Conservation (phyloP, 2,888 invertebrate species). For the Ormyrus thymus region DNA sequence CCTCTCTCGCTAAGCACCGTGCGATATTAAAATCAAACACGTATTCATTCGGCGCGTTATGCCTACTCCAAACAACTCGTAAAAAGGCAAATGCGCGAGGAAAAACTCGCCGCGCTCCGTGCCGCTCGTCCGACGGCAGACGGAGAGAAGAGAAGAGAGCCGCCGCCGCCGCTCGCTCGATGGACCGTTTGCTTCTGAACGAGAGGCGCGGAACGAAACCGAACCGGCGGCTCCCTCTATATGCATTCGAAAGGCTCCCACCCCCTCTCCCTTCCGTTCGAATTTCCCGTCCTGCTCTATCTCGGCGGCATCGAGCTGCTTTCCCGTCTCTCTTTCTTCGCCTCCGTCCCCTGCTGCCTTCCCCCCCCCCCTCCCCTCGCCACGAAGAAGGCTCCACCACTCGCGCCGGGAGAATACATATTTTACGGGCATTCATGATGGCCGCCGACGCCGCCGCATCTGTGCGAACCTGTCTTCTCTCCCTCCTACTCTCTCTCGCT, state of each 20-base stretch:
- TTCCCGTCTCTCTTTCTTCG: slow-evolving; percentile 64
- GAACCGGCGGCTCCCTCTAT: slow-evolving; percentile 51
- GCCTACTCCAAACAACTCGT: neutral
- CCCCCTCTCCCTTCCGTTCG: slow-evolving; percentile 15
- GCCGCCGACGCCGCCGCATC: slow-evolving; percentile 74
- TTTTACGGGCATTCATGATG: slow-evolving; percentile 75
- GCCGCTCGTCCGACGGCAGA: slow-evolving; percentile 18
- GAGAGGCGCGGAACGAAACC: slow-evolving; percentile 4
- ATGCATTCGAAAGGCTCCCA: neutral
- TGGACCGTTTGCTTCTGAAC: slow-evolving; percentile 37
- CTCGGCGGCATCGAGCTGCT: slow-evolving; percentile 14
- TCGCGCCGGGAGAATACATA: slow-evolving; percentile 70
- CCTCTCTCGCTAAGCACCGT: neutral
- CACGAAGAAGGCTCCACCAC: slow-evolving; percentile 44
- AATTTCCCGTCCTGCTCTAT: slow-evolving; percentile 37
- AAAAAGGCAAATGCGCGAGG: slow-evolving; percentile 1
- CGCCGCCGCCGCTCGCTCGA: slow-evolving; percentile 1
- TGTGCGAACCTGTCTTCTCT: slow-evolving; percentile 71
- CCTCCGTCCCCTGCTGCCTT: slow-evolving; percentile 59
- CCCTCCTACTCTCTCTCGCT: slow-evolving; percentile 7
- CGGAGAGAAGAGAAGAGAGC: neutral
- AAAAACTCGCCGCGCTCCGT: neutral
- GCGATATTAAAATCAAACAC: slow-evolving; percentile 4
- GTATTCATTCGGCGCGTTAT: neutral
- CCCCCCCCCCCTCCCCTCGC: slow-evolving; percentile 53